Conservation (phyloP, 2,888 invertebrate genomes). For the Hypolimnas misippus region DNA sequence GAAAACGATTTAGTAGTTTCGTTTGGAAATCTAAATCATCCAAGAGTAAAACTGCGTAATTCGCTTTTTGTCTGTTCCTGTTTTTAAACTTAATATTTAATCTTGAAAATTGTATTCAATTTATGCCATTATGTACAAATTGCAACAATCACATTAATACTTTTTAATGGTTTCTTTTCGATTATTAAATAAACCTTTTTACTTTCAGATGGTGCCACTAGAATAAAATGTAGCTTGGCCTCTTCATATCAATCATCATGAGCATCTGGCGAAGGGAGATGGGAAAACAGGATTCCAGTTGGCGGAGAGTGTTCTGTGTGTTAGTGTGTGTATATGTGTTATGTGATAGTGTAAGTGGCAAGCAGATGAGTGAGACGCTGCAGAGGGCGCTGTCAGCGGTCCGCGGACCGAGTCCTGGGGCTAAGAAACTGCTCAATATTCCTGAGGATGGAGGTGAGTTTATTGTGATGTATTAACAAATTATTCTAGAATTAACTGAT, state of each 20-base stretch:
- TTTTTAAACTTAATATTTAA: too few species aligned
- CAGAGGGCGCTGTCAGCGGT: constrained; percentile 81
- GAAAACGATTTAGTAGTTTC: too few species aligned
- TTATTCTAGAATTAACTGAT: too few species aligned
- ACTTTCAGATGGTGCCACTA: constrained; percentile 53
- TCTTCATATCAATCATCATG: constrained; percentile 36
- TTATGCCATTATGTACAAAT: too few species aligned
- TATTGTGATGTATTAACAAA: not conserved
- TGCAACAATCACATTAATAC: too few species aligned
- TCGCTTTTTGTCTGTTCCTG: too few species aligned
- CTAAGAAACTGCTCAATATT: constrained; percentile 81
- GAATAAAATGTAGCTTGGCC: constrained; percentile 52
- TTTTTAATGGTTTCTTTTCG: too few species aligned
- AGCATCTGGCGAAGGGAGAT: constrained; percentile 50
- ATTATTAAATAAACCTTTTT: not conserved
- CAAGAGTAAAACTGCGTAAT: too few species aligned
- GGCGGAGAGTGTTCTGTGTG: constrained; percentile 57
- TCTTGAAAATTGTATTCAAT: too few species aligned
- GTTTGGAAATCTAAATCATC: too few species aligned
- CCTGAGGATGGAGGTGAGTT: constrained; percentile 81
- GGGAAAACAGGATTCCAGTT: constrained; percentile 65
- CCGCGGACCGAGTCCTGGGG: constrained; percentile 79
- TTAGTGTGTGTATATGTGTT: constrained; percentile 61
- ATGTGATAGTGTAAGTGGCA: constrained; percentile 63
- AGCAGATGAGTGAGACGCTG: constrained; percentile 81